Evolutionary conservation across 2,797 vertebrate species (phyloP).

Genomic region (Agapornis canus): DNA sequence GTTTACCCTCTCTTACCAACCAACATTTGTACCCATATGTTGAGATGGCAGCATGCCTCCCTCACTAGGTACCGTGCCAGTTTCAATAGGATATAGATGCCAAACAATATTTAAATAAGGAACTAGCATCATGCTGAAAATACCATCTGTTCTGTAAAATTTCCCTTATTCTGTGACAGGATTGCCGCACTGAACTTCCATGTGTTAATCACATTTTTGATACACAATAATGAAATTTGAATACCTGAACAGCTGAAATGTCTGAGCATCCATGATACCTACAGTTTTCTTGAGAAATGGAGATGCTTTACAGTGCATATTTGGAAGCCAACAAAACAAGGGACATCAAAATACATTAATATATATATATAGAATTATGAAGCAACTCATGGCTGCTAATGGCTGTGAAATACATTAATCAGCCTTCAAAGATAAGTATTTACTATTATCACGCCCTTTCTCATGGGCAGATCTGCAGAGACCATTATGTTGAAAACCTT

Average conservation of each 20-base stretch:
- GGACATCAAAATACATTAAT: not conserved
- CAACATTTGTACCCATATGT: conserved; percentile 67
- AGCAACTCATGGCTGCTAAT: not conserved
- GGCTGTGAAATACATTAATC: not conserved
- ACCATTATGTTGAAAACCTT: not conserved
- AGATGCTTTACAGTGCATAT: not conserved
- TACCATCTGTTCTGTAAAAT: conserved; percentile 71
- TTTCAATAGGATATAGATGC: conserved; percentile 67
- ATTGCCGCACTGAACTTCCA: conserved; percentile 39
- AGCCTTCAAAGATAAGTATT: not conserved
- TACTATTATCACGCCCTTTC: not conserved
- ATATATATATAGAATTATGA: not conserved
- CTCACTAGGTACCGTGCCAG: conserved; percentile 40
- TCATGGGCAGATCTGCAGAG: not conserved
- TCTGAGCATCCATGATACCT: conserved; percentile 17
- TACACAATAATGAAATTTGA: conserved; percentile 52
- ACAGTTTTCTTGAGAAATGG: not conserved
- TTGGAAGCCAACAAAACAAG: not conserved
- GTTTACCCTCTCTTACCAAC: conserved; percentile 63
- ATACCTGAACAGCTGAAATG: conserved; percentile 57
- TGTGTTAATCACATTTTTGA: conserved; percentile 58
- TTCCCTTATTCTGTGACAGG: conserved; percentile 57
- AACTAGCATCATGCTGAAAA: conserved; percentile 64
- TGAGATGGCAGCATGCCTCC: conserved; percentile 68
- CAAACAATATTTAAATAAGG: conserved; percentile 71